Evolutionary conservation across 2,113 vertebrate genomes (phyloP).

Genomic region (Colinus virginianus): DNA sequence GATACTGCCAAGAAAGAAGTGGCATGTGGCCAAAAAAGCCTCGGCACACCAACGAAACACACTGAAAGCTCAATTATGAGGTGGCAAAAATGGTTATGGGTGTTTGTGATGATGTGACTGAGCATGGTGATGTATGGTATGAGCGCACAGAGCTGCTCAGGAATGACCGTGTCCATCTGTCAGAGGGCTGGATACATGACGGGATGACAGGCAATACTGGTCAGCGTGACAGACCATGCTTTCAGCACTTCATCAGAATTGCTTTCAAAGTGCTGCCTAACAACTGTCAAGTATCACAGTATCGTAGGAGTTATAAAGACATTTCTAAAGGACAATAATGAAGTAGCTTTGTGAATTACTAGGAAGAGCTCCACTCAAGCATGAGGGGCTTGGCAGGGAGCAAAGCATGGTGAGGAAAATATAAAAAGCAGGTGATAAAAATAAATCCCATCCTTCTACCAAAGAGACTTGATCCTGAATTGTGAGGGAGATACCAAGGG

Average conservation of each 20-base stretch:
- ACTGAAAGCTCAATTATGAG: slow-evolving; percentile 45
- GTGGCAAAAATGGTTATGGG: not conserved
- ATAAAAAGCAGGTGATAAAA: slow-evolving; percentile 4
- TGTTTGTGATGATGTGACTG: not conserved
- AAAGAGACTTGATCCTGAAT: not conserved
- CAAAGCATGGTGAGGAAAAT: not conserved
- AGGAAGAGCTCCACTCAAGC: slow-evolving; percentile 10
- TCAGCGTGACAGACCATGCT: slow-evolving; percentile 11
- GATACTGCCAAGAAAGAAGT: slow-evolving; percentile 12
- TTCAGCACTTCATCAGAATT: slow-evolving; percentile 41
- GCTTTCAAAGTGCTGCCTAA: slow-evolving; percentile 23
- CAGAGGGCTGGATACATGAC: not conserved
- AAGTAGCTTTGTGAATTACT: slow-evolving; percentile 9
- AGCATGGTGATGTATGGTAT: not conserved
- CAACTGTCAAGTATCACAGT: not conserved
- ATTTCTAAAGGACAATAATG: not conserved
- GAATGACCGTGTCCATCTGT: slow-evolving; percentile 10
- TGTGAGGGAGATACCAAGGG: not conserved
- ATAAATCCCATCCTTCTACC: not conserved
- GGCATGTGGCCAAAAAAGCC: slow-evolving; percentile 51
- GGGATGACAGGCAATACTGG: slow-evolving; percentile 44
- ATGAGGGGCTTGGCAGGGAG: not conserved
- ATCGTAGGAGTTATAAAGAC: not conserved
- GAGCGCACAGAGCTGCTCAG: not conserved
- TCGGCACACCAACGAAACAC: not conserved